phyloP scores from a whole-genome alignment of 2,113 vertebrate genomes.

The Apeltes quadracus region DNA sequence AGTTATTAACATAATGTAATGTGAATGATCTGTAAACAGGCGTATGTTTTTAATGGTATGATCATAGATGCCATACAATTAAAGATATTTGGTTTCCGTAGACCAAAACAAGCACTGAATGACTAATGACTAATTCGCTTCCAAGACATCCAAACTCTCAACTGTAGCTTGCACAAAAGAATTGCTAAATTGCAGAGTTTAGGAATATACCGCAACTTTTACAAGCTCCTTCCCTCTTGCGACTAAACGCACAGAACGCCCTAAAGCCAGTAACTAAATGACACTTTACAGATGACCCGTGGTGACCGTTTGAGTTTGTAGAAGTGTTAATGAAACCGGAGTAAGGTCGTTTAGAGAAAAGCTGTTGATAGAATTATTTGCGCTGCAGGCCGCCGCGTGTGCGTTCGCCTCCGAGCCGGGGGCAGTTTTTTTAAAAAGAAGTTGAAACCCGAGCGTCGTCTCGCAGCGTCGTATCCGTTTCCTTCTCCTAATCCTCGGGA shows the following conservation, averaged over 20 bases:
- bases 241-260: slow-evolving; percentile 33
- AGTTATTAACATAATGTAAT: not conserved
- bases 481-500: slow-evolving; percentile 25
- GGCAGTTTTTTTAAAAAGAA: slow-evolving; percentile 27
- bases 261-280: slow-evolving; percentile 49
- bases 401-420: slow-evolving; percentile 19
- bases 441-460: too few species aligned
- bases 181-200: too few species aligned
- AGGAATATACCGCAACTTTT: slow-evolving; percentile 22
- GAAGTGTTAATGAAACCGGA: slow-evolving; percentile 46
- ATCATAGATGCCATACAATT: too few species aligned
- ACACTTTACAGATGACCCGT: slow-evolving; percentile 45
- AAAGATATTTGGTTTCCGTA: not conserved
- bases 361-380: slow-evolving; percentile 41
- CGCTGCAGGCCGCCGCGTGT: slow-evolving; percentile 30
- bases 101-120: not conserved
- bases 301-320: too few species aligned
- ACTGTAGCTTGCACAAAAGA: too few species aligned
- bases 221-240: slow-evolving; percentile 21
- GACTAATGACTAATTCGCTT: too few species aligned
- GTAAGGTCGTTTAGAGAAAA: slow-evolving; percentile 40
- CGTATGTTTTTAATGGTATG: too few species aligned
- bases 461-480: slow-evolving; percentile 8
- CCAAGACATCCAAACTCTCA: too few species aligned
- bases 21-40: not conserved